Conservation (phyloP, 2,888 invertebrate genomes). For the Acleris laterana region DNA sequence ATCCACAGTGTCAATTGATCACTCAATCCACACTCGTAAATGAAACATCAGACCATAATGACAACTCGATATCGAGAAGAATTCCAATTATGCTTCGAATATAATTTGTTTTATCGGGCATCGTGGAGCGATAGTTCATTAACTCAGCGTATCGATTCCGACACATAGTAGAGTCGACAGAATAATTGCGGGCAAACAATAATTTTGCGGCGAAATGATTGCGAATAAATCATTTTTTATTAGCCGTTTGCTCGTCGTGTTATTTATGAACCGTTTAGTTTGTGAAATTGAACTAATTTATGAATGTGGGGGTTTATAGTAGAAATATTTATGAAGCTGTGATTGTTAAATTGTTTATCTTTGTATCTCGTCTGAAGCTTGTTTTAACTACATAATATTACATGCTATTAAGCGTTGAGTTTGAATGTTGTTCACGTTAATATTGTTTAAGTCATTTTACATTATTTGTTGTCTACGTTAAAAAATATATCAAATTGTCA, state of each 20-base stretch:
- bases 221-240: constrained; percentile 33
- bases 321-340: background rate
- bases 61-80: constrained; percentile 28
- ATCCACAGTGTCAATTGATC: background rate
- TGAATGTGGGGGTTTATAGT: background rate
- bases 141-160: constrained; percentile 30
- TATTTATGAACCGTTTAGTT: constrained; percentile 27
- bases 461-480: no score
- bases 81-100: constrained; percentile 36
- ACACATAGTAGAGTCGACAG: constrained; percentile 30
- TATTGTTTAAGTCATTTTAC: no score
- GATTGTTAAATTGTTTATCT: background rate
- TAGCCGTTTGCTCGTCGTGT: constrained; percentile 17
- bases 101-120: constrained; percentile 36
- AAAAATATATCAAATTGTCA: no score
- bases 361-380: no score
- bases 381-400: no score
- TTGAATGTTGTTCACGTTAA: no score
- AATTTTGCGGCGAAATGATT: constrained; percentile 22
- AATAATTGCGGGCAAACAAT: constrained; percentile 29
- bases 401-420: no score
- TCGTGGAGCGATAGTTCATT: constrained; percentile 36
- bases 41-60: constrained; percentile 11
- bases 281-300: constrained; percentile 17
- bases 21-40: constrained; percentile 12